These are phyloP conservation scores for Ecliptopera silaceata DNA, from an alignment of 2,888 invertebrate genomes.

Conservation along the genomic window DNA sequence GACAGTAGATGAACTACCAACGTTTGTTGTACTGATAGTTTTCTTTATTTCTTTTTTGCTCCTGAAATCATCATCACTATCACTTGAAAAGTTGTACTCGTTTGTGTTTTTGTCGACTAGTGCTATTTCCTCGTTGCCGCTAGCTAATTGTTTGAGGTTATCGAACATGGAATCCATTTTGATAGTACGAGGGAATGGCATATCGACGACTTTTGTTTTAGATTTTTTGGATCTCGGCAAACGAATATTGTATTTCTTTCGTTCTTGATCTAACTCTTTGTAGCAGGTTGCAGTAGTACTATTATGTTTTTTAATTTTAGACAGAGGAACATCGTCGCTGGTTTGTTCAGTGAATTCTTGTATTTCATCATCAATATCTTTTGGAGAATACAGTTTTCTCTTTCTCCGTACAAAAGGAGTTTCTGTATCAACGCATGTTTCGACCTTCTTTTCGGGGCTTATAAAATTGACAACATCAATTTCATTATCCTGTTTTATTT, in stretches of 20 bases:
- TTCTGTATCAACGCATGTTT: constrained; percentile 13
- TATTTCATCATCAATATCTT: constrained; percentile 43
- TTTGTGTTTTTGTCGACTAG: constrained; percentile 47
- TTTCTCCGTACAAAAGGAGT: constrained; percentile 44
- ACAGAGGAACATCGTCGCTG: constrained; percentile 35
- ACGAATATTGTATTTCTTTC: constrained; percentile 43
- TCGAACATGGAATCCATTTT: constrained; percentile 61
- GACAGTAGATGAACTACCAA: constrained; percentile 41
- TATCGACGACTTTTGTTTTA: constrained; percentile 19
- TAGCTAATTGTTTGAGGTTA: constrained; percentile 52
- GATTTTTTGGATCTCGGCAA: constrained; percentile 36
- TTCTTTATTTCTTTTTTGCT: constrained; percentile 46
- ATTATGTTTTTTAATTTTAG: constrained; percentile 38
- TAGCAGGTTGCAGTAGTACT: constrained; percentile 51
- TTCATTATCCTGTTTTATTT: not conserved
- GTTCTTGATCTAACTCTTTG: constrained; percentile 62
- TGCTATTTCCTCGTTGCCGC: constrained; percentile 47
- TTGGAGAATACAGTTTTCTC: constrained; percentile 71
- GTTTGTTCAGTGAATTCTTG: constrained; percentile 16
- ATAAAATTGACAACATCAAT: constrained; percentile 9
- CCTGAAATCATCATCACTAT: constrained; percentile 66
- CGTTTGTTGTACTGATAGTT: constrained; percentile 44
- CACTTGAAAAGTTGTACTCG: constrained; percentile 64
- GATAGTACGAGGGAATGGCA: constrained; percentile 53
- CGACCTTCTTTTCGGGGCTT: constrained; percentile 7